A percentile compares a stretch with the other conserved stretches of the same genome.
These are phyloP conservation scores for Diorhabda sublineata DNA, from an alignment of 1,140 invertebrate species.

Conservation along the genomic window DNA sequence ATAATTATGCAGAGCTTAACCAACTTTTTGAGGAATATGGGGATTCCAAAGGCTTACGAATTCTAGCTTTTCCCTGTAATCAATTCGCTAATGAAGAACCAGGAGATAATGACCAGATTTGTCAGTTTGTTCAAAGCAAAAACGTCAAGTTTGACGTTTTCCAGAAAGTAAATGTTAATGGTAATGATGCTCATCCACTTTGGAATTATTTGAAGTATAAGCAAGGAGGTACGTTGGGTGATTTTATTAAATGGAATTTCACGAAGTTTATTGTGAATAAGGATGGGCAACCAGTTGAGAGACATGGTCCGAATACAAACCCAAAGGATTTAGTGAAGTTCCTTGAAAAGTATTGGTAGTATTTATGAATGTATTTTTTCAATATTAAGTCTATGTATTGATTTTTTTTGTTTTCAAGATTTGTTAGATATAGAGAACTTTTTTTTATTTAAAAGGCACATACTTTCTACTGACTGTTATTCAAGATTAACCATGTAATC, in stretches of 20 bases:
- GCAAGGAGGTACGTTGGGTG: conserved; percentile 56
- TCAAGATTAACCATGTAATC: too few relatives aligned
- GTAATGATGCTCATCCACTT: conserved; percentile 75
- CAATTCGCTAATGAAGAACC: conserved; percentile 84
- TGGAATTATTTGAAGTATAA: conserved; percentile 67
- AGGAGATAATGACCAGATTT: conserved; percentile 66
- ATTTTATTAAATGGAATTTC: conserved; percentile 95
- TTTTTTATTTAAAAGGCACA: too few relatives aligned
- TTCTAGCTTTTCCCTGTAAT: conserved; percentile 90
- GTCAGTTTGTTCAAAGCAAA: conserved; percentile 65
- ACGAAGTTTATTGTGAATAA: conserved; percentile 91
- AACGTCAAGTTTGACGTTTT: conserved; percentile 78
- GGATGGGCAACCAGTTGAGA: conserved; percentile 76
- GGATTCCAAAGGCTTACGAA: conserved; percentile 61
- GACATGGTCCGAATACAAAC: conserved; percentile 71
- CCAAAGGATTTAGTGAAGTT: conserved; percentile 63
- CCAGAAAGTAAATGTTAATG: conserved; percentile 82
- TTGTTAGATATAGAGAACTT: too few relatives aligned
- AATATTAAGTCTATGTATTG: too few relatives aligned
- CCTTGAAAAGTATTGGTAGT: conserved; percentile 60
- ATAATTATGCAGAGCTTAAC: conserved; percentile 73
- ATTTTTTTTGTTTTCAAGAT: too few relatives aligned
- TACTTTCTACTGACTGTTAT: too few relatives aligned
- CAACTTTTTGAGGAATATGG: conserved; percentile 68
- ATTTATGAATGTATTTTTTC: too few relatives aligned